Evolutionary conservation across 2,888 invertebrate genomes (phyloP).

Genomic region (Lycophotia porphyrea): DNA sequence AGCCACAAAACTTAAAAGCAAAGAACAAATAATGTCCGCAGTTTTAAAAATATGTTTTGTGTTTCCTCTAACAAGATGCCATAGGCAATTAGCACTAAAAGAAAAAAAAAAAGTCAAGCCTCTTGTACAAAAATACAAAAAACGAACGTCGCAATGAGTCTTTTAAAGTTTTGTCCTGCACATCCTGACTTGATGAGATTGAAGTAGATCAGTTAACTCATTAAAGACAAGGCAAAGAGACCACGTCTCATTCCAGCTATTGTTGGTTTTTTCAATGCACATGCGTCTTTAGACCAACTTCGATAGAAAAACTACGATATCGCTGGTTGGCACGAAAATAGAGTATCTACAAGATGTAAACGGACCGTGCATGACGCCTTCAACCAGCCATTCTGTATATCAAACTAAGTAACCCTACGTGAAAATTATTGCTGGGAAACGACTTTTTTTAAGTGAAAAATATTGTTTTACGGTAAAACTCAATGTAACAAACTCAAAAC

Average conservation of each 20-base stretch:
- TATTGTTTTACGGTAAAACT: too few species aligned
- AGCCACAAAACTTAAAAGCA: not conserved
- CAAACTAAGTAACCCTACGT: too few species aligned
- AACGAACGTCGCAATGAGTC: not conserved
- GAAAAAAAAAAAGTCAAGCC: not conserved
- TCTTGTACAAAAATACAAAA: slow-evolving; percentile 1
- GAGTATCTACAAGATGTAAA: too few species aligned
- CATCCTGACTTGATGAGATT: slow-evolving; percentile 17
- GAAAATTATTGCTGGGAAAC: too few species aligned
- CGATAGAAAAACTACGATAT: too few species aligned
- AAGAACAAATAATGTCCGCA: not conserved
- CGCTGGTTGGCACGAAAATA: too few species aligned
- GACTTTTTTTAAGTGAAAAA: too few species aligned
- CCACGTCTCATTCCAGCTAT: not conserved
- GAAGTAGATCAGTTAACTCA: slow-evolving; percentile 17
- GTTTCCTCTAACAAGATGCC: not conserved
- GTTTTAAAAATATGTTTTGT: not conserved
- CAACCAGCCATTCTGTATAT: too few species aligned
- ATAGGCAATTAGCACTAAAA: not conserved
- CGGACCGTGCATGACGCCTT: too few species aligned
- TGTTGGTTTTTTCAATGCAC: slow-evolving; percentile 3
- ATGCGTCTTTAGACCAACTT: too few species aligned
- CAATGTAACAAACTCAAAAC: too few species aligned
- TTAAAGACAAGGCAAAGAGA: slow-evolving; percentile 15
- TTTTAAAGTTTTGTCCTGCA: not conserved